Percentiles rank a stretch among this genome's conserved stretches.
These are phyloP conservation scores for Hydractinia echinata DNA, from an alignment of 30 jellyfish, hydroid and myxozoan genomes.

Conservation along the genomic window DNA sequence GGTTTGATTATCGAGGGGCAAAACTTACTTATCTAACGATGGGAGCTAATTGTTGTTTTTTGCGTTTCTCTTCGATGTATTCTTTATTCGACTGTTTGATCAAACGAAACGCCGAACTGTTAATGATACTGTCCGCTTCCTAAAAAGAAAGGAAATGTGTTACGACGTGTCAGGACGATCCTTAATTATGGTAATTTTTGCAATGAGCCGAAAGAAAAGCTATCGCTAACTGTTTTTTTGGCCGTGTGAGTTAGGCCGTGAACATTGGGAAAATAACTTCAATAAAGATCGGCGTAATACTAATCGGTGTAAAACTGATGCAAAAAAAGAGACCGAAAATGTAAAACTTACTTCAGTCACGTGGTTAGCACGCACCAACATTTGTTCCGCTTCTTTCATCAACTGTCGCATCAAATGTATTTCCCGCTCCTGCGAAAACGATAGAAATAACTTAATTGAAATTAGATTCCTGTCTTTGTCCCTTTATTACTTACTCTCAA, in stretches of 20 bases:
- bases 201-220: no score
- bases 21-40: no score
- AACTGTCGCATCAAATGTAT: slow-evolving; percentile 26
- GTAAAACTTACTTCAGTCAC: slow-evolving; percentile 21
- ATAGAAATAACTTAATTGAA: not conserved
- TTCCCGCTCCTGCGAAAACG: slow-evolving; percentile 11
- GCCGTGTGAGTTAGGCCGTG: no score
- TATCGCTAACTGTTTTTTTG: no score
- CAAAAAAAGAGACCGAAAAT: not conserved
- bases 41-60: no score
- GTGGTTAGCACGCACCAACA: slow-evolving; percentile 33
- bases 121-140: slow-evolving; percentile 16
- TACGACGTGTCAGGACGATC: not conserved
- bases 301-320: not conserved
- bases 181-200: no score
- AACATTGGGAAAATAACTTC: not conserved
- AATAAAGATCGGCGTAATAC: not conserved
- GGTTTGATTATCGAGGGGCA: no score
- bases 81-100: slow-evolving; percentile 10
- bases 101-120: slow-evolving; percentile 4
- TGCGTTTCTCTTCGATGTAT: slow-evolving; percentile 21
- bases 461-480: not conserved
- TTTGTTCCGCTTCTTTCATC: slow-evolving; percentile 30
- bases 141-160: not conserved
- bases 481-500: no score